A percentile compares a stretch with the other conserved stretches of the same genome.
phyloP scores from a whole-genome alignment of 1,140 invertebrate genomes.

The Temnothorax nylanderi region DNA sequence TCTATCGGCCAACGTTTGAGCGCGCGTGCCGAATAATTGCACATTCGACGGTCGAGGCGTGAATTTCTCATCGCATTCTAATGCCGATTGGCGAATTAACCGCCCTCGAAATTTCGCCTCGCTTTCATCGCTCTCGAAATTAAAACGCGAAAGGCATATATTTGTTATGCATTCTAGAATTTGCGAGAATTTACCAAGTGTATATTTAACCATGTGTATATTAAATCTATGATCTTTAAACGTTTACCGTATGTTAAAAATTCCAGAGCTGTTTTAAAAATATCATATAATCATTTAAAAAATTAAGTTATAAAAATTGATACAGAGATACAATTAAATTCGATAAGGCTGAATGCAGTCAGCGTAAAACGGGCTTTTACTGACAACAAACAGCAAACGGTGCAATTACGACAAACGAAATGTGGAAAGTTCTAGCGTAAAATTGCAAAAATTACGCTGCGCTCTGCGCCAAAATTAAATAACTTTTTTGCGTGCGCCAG shows the following conservation, averaged over 20 bases:
- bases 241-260: neutral
- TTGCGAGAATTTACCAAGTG: neutral
- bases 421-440: constrained; percentile 11
- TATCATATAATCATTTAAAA: neutral
- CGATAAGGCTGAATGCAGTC: neutral
- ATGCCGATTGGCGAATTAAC: constrained; percentile 20
- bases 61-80: constrained; percentile 64
- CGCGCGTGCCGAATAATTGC: constrained; percentile 68
- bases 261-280: neutral
- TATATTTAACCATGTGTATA: neutral
- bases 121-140: neutral
- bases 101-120: neutral
- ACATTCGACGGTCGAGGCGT: constrained; percentile 43
- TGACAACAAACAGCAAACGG: constrained; percentile 1
- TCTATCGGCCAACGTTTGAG: constrained; percentile 46
- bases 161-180: neutral
- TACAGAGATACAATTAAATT: neutral
- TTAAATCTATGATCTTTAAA: neutral
- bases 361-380: constrained; percentile 6
- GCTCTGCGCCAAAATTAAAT: constrained; percentile 27
- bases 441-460: constrained; percentile 30
- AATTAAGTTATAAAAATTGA: neutral
- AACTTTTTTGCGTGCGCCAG: constrained; percentile 10
- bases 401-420: constrained; percentile 7
- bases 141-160: neutral